phyloP scores from a whole-genome alignment of 2,888 invertebrate genomes.

The Herminia tarsipennalis region DNA sequence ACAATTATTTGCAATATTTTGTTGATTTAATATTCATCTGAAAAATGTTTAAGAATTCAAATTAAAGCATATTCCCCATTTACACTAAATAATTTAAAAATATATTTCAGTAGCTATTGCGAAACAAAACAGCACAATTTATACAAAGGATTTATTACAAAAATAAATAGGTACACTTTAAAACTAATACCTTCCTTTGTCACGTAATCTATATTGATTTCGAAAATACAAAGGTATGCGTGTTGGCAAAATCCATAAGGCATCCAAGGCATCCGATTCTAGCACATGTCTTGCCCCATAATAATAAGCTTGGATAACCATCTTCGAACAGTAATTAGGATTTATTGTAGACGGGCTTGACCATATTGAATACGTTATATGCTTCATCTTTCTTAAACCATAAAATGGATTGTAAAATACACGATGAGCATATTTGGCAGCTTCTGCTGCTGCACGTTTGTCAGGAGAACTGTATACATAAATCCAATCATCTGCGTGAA shows the following conservation, averaged over 20 bases:
- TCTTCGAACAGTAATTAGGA: constrained; percentile 66
- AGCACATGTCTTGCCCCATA: constrained; percentile 56
- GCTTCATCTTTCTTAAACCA: constrained; percentile 53
- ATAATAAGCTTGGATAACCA: constrained; percentile 63
- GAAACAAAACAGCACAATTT: no score
- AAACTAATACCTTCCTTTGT: constrained; percentile 60
- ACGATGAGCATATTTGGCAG: constrained; percentile 61
- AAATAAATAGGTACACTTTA: no score
- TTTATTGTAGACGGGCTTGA: constrained; percentile 50
- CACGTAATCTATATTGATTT: constrained; percentile 52
- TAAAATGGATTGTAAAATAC: constrained; percentile 57
- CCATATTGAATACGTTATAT: constrained; percentile 56
- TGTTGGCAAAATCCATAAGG: constrained; percentile 56
- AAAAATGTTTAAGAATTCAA: no score
- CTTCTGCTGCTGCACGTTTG: constrained; percentile 44
- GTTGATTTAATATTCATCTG: no score
- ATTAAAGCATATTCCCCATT: no score
- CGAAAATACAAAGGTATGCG: constrained; percentile 59
- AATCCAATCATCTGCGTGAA: constrained; percentile 59
- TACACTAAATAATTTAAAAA: no score
- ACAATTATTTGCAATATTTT: no score
- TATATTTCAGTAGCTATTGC: no score
- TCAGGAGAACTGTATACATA: constrained; percentile 61
- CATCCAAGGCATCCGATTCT: constrained; percentile 37
- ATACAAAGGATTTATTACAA: no score